Evolutionary conservation across 2,888 invertebrate species (phyloP).

Genomic region (Mimachlamys varia): DNA sequence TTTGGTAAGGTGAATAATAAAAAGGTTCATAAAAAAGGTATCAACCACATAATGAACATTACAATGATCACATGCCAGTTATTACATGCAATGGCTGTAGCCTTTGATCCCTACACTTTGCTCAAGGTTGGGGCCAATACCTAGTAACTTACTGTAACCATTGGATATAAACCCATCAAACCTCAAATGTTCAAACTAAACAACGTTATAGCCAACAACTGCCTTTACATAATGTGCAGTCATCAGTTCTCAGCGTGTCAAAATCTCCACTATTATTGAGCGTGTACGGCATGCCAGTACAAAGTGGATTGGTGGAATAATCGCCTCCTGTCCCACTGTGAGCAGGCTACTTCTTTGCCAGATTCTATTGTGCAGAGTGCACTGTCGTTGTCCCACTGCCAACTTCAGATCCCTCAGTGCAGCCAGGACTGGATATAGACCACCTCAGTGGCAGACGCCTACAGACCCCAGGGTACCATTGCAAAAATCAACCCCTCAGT

Average conservation of each 20-base stretch:
- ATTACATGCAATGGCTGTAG: neutral
- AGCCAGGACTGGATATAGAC: too few species aligned
- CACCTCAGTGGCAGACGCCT: too few species aligned
- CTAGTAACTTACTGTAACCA: neutral
- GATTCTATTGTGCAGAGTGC: neutral
- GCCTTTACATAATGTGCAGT: constrained; percentile 4
- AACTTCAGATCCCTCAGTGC: too few species aligned
- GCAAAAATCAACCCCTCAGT: too few species aligned
- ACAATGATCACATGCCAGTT: neutral
- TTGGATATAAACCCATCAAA: neutral
- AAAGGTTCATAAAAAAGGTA: constrained; percentile 14
- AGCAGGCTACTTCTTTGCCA: neutral
- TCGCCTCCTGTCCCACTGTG: neutral
- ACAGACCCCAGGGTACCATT: too few species aligned
- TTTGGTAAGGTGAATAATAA: constrained; percentile 17
- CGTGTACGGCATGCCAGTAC: neutral
- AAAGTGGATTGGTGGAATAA: neutral
- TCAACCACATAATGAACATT: neutral
- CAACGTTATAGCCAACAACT: neutral
- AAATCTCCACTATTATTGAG: neutral
- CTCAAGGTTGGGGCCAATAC: neutral
- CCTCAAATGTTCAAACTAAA: neutral
- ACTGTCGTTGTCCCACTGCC: too few species aligned
- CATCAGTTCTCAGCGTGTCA: neutral
- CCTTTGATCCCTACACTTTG: neutral